Conservation (phyloP, 2,888 invertebrate species). For the Nemotelus nigrinus region DNA sequence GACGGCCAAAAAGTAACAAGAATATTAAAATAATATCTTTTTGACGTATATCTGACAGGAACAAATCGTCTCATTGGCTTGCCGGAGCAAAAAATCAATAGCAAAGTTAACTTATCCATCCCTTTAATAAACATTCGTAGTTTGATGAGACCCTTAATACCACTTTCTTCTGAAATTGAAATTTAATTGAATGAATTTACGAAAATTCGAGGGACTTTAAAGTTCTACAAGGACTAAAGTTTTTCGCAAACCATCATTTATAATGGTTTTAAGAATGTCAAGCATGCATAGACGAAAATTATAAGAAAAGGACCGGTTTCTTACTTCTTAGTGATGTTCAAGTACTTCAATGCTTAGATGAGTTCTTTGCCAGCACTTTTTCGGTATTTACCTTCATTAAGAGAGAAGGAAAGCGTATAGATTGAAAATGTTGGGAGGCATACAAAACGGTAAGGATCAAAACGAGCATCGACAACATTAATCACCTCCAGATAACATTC, state of each 20-base stretch:
- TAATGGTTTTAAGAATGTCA: constrained; percentile 44
- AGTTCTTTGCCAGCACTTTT: no score
- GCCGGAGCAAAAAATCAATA: no score
- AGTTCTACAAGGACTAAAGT: constrained; percentile 28
- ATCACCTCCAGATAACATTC: constrained; percentile 39
- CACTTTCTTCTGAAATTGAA: constrained; percentile 16
- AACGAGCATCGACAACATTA: constrained; percentile 41
- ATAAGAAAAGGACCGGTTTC: constrained; percentile 17
- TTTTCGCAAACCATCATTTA: constrained; percentile 39
- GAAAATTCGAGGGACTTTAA: constrained; percentile 28
- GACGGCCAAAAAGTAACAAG: no score
- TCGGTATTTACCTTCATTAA: no score
- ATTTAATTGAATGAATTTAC: constrained; percentile 34
- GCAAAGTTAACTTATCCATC: no score
- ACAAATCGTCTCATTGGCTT: no score
- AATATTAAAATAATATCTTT: no score
- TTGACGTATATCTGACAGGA: no score
- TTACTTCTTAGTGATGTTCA: no score
- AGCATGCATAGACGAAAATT: constrained; percentile 33
- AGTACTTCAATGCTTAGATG: no score
- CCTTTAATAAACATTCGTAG: no score
- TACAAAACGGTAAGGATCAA: constrained; percentile 34
- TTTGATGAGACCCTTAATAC: no score
- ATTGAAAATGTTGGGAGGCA: not conserved
- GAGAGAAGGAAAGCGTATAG: not conserved